Percentiles rank a stretch among this genome's conserved stretches.
Conservation (phyloP, 2,797 vertebrate genomes). For the Borostomias antarcticus region DNA sequence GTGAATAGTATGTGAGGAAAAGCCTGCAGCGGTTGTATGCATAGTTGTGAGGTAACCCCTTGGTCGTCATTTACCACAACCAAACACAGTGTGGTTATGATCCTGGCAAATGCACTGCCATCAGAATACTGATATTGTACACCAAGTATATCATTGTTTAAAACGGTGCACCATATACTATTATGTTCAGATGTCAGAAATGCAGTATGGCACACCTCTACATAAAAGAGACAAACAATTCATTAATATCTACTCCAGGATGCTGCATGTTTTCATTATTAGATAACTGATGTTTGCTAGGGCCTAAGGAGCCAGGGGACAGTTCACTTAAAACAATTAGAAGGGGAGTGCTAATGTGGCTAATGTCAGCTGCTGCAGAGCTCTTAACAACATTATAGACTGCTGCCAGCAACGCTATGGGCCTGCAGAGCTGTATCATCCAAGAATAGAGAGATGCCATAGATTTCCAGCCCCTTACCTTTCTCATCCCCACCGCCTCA, state of each 20-base stretch:
- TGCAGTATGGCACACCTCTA: too few relatives aligned
- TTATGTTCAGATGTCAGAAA: too few relatives aligned
- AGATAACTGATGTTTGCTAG: conserved; percentile 16
- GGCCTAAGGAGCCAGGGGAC: conserved; percentile 25
- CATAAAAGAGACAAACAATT: not conserved
- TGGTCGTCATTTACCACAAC: too few relatives aligned
- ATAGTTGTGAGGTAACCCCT: too few relatives aligned
- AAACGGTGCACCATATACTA: too few relatives aligned
- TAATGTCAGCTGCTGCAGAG: conserved; percentile 24
- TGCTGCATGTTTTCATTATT: not conserved
- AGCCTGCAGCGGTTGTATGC: too few relatives aligned
- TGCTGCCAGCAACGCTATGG: conserved; percentile 10
- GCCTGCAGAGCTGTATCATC: not conserved
- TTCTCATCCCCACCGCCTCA: conserved; percentile 26
- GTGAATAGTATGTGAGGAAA: too few relatives aligned
- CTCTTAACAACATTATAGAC: conserved; percentile 28
- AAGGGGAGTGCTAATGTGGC: conserved; percentile 15
- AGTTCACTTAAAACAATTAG: conserved; percentile 28
- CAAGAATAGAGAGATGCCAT: conserved; percentile 11
- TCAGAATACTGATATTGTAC: too few relatives aligned
- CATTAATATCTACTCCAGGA: not conserved
- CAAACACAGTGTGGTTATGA: too few relatives aligned
- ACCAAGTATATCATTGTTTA: too few relatives aligned
- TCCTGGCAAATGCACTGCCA: too few relatives aligned
- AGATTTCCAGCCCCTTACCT: conserved; percentile 40